Evolutionary conservation across 2,888 invertebrate species (phyloP), one percentile per base, ranked within the genome.

Genomic region (Acrobasis consociella): DNA sequence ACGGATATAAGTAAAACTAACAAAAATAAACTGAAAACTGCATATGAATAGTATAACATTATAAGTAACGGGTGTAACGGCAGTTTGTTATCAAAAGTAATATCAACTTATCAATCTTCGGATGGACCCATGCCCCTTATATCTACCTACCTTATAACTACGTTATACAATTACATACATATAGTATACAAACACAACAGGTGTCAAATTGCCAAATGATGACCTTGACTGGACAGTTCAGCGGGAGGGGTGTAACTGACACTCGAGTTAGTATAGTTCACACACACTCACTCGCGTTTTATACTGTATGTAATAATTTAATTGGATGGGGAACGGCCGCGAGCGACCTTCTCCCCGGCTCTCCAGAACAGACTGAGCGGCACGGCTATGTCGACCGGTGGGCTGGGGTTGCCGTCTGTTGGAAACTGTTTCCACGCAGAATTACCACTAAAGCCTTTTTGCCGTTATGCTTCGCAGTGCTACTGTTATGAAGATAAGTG

Each of bases 271-370:
- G 69, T 77, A 75, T 77, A 77, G 81, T 82, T 81, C 82, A 83
- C 85, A 84, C 82, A 82, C 85, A 85, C 85, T 81, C 84, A 85
- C 89, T 81, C 87, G 82, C 86, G 85, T 76, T 81, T 78, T 81
- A 71, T 78, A 78, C 77, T 59, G 53, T 65, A 42, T 73, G 74
- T 76, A 76, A 68, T 75, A 76, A 73, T 77, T 74, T 76, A 75
- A 74, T 77, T 72, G 67, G 69, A 64, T 65, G 69, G 69, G 69
- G 71, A 64, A 72, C 68, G 65, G 65, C 70, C 70, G 77, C 72
- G 74, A 78, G 74, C 75, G 80, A 70, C 69, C 65, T 71, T 62
- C 75, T 75, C 70, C 67, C 80, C 73, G 75, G 80, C 82, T 75
- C 22, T 77, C 74, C 83, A 74, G 76, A 77, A 80, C 72, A 84